A percentile compares a stretch with the other conserved stretches of the same genome.
Conservation (phyloP, 2,113 vertebrate species). For the Gorsachius goisagi region DNA sequence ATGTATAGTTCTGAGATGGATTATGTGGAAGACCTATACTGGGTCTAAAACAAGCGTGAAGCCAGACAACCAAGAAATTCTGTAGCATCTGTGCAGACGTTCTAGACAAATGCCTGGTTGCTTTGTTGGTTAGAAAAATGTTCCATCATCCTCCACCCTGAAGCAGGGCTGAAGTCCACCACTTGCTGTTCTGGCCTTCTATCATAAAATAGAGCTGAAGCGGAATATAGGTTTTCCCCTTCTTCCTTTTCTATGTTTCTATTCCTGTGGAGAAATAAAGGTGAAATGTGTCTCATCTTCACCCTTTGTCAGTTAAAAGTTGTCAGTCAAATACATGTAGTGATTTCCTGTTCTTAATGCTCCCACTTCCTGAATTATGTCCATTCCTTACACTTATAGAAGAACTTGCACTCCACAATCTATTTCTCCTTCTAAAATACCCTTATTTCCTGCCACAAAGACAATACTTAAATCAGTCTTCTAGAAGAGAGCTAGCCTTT, state of each 20-base stretch:
- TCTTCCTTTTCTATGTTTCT: neutral
- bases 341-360: neutral
- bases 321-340: neutral
- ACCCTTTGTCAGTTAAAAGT: neutral
- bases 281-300: neutral
- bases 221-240: neutral
- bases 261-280: neutral
- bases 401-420: neutral
- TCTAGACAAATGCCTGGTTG: neutral
- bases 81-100: neutral
- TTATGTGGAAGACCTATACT: neutral
- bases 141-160: neutral
- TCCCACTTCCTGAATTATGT: neutral
- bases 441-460: neutral
- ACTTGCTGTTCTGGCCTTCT: neutral
- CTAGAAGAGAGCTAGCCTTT: neutral
- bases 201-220: neutral
- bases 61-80: neutral
- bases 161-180: neutral
- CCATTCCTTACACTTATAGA: neutral
- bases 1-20: neutral
- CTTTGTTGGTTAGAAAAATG: neutral
- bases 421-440: neutral
- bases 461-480: neutral
- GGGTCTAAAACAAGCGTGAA: neutral